Evolutionary conservation across 2,888 invertebrate genomes (phyloP).

Genomic region (Drosophila tanythrix): DNA sequence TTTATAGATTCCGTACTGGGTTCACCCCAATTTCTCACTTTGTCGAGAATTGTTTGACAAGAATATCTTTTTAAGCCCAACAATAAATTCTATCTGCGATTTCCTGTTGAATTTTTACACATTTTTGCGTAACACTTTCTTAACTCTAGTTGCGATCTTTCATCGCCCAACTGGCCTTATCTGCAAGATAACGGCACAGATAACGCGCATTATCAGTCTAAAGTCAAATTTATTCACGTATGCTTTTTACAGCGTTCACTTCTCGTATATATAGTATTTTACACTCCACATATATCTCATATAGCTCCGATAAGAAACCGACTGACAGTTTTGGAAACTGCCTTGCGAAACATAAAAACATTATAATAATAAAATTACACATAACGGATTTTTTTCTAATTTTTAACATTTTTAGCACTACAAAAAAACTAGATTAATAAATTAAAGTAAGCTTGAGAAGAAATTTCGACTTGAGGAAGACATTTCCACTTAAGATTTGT

Average conservation of each 20-base stretch:
- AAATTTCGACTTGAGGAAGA: no score
- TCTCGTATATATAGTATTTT: conserved; percentile 33
- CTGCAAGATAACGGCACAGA: conserved; percentile 31
- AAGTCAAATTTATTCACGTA: conserved; percentile 58
- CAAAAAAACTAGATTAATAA: not conserved
- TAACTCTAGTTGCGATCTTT: not conserved
- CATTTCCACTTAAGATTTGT: no score
- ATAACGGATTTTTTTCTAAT: no score
- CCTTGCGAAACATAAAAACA: not conserved
- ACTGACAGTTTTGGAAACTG: not conserved
- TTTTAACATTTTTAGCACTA: no score
- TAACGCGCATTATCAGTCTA: conserved; percentile 39
- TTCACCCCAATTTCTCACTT: not conserved
- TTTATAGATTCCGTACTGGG: not conserved
- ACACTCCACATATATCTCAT: conserved; percentile 32
- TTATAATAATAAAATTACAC: not conserved
- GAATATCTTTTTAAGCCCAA: conserved; percentile 7
- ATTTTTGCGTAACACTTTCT: conserved; percentile 41
- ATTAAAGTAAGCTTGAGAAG: no score
- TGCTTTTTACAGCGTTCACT: conserved; percentile 54
- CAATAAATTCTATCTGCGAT: conserved; percentile 35
- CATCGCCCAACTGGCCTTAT: conserved; percentile 22
- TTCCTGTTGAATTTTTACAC: conserved; percentile 17
- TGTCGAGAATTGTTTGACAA: not conserved
- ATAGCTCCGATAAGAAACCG: conserved; percentile 26